These are phyloP conservation scores for Gouania willdenowi DNA, from an alignment of 2,797 vertebrate species.

Conservation along the genomic window DNA sequence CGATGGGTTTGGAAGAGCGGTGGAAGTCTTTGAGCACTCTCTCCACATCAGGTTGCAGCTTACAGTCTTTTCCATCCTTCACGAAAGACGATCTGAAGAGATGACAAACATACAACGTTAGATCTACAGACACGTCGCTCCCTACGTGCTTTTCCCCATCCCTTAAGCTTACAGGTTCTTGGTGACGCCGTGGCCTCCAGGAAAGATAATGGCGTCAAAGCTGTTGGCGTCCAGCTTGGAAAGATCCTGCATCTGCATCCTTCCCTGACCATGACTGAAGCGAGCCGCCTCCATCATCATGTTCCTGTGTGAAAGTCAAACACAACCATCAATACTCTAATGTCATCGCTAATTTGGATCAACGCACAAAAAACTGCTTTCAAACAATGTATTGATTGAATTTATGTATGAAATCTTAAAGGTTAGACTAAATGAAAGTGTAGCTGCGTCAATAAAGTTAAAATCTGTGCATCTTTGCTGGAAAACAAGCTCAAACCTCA, in stretches of 20 bases:
- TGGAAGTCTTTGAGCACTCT: constrained; percentile 74
- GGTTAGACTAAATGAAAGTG: too few species aligned
- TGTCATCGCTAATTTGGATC: too few species aligned
- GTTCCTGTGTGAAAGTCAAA: constrained; percentile 59
- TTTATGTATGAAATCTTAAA: too few species aligned
- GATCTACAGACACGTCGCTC: too few species aligned
- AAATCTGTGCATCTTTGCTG: too few species aligned
- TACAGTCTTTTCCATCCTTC: constrained; percentile 77
- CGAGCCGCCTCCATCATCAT: constrained; percentile 73
- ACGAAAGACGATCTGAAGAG: constrained; percentile 62
- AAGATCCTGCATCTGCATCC: constrained; percentile 71
- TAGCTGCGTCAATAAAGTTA: too few species aligned
- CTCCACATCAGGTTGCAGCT: constrained; percentile 70
- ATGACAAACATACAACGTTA: neutral
- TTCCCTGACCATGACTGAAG: constrained; percentile 69
- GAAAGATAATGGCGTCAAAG: constrained; percentile 74
- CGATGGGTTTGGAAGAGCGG: constrained; percentile 70
- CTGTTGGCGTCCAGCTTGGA: constrained; percentile 69
- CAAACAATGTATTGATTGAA: too few species aligned
- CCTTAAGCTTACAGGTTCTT: constrained; percentile 70
- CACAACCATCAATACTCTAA: constrained; percentile 32
- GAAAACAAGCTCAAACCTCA: too few species aligned
- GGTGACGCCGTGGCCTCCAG: constrained; percentile 70
- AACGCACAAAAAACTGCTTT: too few species aligned
- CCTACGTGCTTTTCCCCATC: neutral